Base-by-base conservation (phyloP, 2,888 invertebrate species). In the Volucella inanis region DNA sequence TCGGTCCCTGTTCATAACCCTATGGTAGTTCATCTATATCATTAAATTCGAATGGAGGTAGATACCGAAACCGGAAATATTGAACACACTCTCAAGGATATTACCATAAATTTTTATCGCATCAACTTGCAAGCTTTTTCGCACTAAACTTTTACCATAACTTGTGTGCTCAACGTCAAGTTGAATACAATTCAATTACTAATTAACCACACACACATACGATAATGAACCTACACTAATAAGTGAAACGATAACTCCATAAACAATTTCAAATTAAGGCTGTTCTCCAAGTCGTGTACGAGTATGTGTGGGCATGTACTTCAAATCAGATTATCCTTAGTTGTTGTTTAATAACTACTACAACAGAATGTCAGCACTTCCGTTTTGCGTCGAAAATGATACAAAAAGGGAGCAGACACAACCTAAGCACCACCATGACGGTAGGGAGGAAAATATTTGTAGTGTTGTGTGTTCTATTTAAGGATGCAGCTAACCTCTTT, bases 401-500 rank as follows among this genome's bases (percentile, higher is more conserved):
- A 55, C n/a, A 55, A 54, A 54, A 18, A 43, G n/a, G n/a, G 10
- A 10, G 12, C 43, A 12, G 12, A 43, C 10, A 43, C 22, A 22
- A 22, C 10, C 14, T 10, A 3, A 18, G 9, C 2, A 15, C 18
- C 2, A 31, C 2, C n/a, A 45, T 50, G 9, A 55, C 3, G 12
- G 14, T 39, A 22, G 12, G 15, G 15, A 57, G 15, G 38, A 18
- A 12, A 14, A 55, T 50, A 12, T 38, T 38, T 57, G 55, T 55
- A 38, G 47, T 57, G 1, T 41, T 41, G 49, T 6, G 43, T 59
- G 14, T 59, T 67, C 76, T 67, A 76, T 76, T 76, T 76, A 50
- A 12, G 52, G 76, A 54, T 55, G 45, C 38, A 55, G 55, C 12
- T 8, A 14, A 22, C 9, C 4, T n/a, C n/a, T 31, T 15, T 15